phyloP scores from a whole-genome alignment of 1,140 invertebrate species.

The Melanaphis sacchari region DNA sequence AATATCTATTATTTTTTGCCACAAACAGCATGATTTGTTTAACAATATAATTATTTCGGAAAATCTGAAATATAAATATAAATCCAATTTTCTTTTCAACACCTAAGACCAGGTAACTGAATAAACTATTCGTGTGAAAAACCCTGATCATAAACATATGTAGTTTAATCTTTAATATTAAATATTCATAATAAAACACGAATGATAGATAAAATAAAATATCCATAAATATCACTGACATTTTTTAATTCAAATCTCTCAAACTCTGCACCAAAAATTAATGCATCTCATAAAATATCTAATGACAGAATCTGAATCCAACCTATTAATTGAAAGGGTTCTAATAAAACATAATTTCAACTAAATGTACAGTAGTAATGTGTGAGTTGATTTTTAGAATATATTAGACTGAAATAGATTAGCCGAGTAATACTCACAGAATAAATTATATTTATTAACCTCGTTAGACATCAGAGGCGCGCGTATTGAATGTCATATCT shows the following conservation, averaged over 20 bases:
- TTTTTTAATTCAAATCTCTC: not conserved
- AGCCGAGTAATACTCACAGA: not conserved
- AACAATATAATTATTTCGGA: not conserved
- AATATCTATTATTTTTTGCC: not conserved
- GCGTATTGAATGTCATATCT: not conserved
- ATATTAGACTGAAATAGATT: not conserved
- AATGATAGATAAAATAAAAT: not conserved
- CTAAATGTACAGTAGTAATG: not conserved
- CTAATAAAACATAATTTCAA: not conserved
- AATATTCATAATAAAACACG: not conserved
- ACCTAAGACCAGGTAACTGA: not conserved
- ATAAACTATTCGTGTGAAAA: not conserved
- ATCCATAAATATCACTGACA: not conserved
- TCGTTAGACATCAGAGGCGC: not conserved
- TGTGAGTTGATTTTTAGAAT: not conserved
- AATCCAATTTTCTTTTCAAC: not conserved
- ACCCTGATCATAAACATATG: not conserved
- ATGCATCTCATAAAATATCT: not conserved
- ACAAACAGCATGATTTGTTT: not conserved
- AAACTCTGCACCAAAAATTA: not conserved
- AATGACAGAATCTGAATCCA: not conserved
- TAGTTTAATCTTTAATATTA: not conserved
- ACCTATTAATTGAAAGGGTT: not conserved
- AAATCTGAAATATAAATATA: not conserved
- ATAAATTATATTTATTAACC: not conserved